Evolutionary conservation across 2,113 vertebrate species (phyloP).

Genomic region (Craseonycteris thonglongyai): DNA sequence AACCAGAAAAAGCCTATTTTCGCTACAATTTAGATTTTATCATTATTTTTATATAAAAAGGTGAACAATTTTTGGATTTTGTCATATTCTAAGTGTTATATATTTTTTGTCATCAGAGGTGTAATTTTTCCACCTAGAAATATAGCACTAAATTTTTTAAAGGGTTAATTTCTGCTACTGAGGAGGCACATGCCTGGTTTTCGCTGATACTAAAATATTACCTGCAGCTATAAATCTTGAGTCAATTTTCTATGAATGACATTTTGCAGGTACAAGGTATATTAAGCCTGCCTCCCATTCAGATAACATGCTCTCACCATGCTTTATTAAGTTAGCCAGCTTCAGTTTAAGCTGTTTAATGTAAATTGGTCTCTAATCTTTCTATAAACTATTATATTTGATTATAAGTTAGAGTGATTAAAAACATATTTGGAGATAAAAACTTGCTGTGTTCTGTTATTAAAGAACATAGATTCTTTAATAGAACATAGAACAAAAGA

Average conservation of each 20-base stretch:
- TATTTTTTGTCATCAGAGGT: not conserved
- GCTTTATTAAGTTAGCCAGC: slow-evolving; percentile 17
- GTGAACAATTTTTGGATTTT: not conserved
- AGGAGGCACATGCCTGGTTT: not conserved
- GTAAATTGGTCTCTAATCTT: slow-evolving; percentile 43
- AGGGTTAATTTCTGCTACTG: not conserved
- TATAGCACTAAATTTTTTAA: not conserved
- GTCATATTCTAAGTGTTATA: not conserved
- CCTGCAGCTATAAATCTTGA: slow-evolving; percentile 47
- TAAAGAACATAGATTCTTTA: not conserved
- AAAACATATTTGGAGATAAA: not conserved
- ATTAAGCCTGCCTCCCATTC: not conserved
- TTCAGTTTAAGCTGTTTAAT: not conserved
- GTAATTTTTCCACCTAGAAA: not conserved
- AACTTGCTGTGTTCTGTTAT: not conserved
- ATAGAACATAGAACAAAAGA: too few species aligned
- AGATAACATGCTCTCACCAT: not conserved
- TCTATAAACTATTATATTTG: not conserved
- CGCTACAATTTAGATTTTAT: not conserved
- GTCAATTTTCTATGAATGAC: slow-evolving; percentile 41
- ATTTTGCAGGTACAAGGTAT: slow-evolving; percentile 32
- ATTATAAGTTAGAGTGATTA: not conserved
- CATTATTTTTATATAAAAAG: not conserved
- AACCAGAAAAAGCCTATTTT: not conserved
- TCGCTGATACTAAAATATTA: slow-evolving; percentile 39